A percentile compares a stretch with the other conserved stretches of the same genome.
Evolutionary conservation across 2,888 invertebrate species (phyloP).

Genomic region (Eucera pruinosa): DNA sequence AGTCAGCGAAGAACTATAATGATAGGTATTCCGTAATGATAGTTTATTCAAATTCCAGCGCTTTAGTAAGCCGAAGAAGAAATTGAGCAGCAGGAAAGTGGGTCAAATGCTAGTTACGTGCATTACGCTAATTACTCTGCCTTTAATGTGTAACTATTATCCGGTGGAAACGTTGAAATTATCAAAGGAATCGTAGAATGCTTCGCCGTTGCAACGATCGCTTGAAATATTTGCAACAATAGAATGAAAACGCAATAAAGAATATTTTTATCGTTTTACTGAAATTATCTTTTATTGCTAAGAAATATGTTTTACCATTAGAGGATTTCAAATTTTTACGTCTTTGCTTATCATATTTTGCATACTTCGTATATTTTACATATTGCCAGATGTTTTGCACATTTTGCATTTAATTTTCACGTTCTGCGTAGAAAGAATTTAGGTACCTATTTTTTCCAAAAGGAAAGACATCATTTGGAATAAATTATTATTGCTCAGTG

Average conservation of each 20-base stretch:
- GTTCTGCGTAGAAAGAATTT: too few relatives aligned
- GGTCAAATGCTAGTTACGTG: constrained; percentile 50
- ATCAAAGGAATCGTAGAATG: constrained; percentile 24
- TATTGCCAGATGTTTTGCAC: too few relatives aligned
- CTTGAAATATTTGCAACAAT: constrained; percentile 6
- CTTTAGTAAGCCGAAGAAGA: constrained; percentile 16
- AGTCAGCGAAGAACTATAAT: too few relatives aligned
- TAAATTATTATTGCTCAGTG: too few relatives aligned
- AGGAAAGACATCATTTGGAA: too few relatives aligned
- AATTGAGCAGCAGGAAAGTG: constrained; percentile 33
- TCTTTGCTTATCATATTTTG: too few relatives aligned
- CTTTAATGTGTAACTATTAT: constrained; percentile 19
- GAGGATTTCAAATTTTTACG: too few relatives aligned
- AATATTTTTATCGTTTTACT: neutral
- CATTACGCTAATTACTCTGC: constrained; percentile 28
- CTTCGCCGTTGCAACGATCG: constrained; percentile 20
- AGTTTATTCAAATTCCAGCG: constrained; percentile 11
- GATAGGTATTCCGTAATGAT: neutral
- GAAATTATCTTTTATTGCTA: too few relatives aligned
- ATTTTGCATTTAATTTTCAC: too few relatives aligned
- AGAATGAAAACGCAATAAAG: neutral
- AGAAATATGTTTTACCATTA: too few relatives aligned
- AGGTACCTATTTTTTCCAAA: too few relatives aligned
- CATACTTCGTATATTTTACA: too few relatives aligned
- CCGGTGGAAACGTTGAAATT: constrained; percentile 7